Percentiles rank a stretch among this genome's conserved stretches.
These are phyloP conservation scores for Fulica atra DNA, from an alignment of 2,113 vertebrate genomes.

Conservation along the genomic window DNA sequence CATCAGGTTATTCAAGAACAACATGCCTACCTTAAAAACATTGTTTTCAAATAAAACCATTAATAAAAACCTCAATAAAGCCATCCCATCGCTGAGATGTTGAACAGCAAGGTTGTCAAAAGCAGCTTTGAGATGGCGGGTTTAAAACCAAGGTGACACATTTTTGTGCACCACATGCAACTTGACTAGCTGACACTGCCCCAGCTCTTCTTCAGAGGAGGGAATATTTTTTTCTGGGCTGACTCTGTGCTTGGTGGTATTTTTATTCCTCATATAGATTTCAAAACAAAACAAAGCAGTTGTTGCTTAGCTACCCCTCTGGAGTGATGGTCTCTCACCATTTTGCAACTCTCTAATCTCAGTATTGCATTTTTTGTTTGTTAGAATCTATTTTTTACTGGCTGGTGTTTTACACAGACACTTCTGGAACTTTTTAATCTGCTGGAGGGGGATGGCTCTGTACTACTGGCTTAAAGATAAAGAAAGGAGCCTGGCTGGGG, in stretches of 20 bases:
- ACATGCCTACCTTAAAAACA: not conserved
- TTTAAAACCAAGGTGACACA: not conserved
- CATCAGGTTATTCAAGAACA: not conserved
- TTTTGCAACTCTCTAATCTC: conserved; percentile 56
- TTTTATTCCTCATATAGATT: conserved; percentile 63
- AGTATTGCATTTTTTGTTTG: not conserved
- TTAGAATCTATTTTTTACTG: conserved; percentile 50
- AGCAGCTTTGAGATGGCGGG: not conserved
- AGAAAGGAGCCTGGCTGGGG: not conserved
- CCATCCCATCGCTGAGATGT: accelerated
- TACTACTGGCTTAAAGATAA: not conserved
- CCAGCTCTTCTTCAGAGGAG: not conserved
- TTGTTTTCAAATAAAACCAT: not conserved
- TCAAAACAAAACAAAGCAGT: conserved; percentile 62
- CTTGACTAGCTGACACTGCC: not conserved
- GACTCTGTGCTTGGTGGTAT: conserved; percentile 16
- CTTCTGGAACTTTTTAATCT: conserved; percentile 5
- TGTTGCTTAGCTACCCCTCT: conserved; percentile 59
- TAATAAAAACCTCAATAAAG: not conserved
- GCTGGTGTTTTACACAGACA: not conserved
- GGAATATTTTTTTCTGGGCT: conserved; percentile 25
- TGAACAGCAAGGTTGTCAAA: not conserved
- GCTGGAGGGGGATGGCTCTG: not conserved
- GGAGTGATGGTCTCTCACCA: conserved; percentile 16
- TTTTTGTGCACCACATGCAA: not conserved